Conservation (phyloP, 1,140 invertebrate genomes). For the Drosophila nikananu region DNA sequence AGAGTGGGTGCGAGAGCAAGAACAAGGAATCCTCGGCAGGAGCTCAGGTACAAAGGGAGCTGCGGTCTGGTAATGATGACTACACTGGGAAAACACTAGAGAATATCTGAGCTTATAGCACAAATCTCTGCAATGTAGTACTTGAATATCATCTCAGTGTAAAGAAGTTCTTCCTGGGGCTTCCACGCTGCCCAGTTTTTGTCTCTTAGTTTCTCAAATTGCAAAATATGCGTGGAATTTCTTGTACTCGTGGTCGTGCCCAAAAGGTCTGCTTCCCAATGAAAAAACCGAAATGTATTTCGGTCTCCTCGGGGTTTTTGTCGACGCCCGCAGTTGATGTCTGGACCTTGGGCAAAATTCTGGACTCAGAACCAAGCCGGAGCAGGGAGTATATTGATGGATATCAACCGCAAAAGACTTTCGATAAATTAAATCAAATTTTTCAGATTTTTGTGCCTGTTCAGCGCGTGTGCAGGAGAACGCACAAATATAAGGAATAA, state of each 20-base stretch:
- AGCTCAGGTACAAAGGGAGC: conserved; percentile 26
- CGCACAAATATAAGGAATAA: conserved; percentile 25
- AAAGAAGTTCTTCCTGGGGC: conserved; percentile 32
- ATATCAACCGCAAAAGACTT: conserved; percentile 45
- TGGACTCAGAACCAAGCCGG: conserved; percentile 5
- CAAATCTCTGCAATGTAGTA: no score
- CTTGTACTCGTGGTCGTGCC: conserved; percentile 60
- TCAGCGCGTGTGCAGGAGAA: conserved; percentile 68
- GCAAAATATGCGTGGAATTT: conserved; percentile 77
- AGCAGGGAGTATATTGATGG: conserved; percentile 34
- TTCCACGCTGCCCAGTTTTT: conserved; percentile 17
- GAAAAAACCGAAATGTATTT: conserved; percentile 61
- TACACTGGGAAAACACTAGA: conserved; percentile 3
- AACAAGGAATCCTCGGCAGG: conserved; percentile 1
- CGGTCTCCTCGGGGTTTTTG: conserved; percentile 44
- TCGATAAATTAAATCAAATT: conserved; percentile 79
- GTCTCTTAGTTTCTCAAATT: conserved; percentile 49
- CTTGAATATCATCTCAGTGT: background rate
- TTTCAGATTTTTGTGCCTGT: conserved; percentile 67
- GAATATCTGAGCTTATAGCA: background rate
- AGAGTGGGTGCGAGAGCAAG: conserved; percentile 19
- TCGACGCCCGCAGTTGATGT: conserved; percentile 42
- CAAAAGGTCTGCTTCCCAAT: conserved; percentile 26
- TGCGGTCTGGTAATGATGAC: conserved; percentile 2
- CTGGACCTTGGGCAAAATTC: conserved; percentile 15